Base-by-base conservation (phyloP, 2,888 invertebrate genomes). In the Disparrhopalites patrizii region DNA sequence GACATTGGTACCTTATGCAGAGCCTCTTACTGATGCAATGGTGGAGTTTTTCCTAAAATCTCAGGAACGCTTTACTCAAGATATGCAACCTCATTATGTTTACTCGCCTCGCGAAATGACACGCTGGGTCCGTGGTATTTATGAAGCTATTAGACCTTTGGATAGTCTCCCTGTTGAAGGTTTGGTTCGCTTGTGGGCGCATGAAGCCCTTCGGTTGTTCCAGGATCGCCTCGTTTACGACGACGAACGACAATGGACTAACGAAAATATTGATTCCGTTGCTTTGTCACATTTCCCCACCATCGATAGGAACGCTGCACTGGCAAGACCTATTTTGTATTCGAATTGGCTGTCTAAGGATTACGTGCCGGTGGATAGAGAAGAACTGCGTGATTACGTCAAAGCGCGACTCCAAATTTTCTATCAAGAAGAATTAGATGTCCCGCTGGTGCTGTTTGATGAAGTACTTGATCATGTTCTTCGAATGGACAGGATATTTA, bases 61-160 rank as follows among this genome's bases (percentile, higher is more conserved):
- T 4, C 98, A 99, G 82, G 98, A 98, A 79, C 85, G 90, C 62
- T 99, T 99, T 81, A 99, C 99, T 0, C 98, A 98, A 81, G 99
- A 99, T 80, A 98, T 98, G 94, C 99, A 99, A 80, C 99, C 99
- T 1, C 99, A 99, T 81, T 99, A 99, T 80, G 97, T 99, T 0
- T 99, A 99, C 82, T 97, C 97, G 65, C 99, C 99, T 10, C 85
- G 93, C 77, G 99, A 99, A 82, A 93, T 99, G 94, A 99, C 99
- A 0, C 83, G 99, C 78, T 99, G 99, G 99, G 98, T 99, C 62
- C 86, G 99, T 69, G 99, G 99, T 71, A 99, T 99, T 75, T 97
- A 96, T 79, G 99, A 99, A 81, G 99, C 99, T 10, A 92, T 99
- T 70, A 82, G 96, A 69, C 98, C 98, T 0, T 81, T 99, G 55